phyloP scores from a whole-genome alignment of 1,140 invertebrate species.

The Lordiphosa clarofinis region DNA sequence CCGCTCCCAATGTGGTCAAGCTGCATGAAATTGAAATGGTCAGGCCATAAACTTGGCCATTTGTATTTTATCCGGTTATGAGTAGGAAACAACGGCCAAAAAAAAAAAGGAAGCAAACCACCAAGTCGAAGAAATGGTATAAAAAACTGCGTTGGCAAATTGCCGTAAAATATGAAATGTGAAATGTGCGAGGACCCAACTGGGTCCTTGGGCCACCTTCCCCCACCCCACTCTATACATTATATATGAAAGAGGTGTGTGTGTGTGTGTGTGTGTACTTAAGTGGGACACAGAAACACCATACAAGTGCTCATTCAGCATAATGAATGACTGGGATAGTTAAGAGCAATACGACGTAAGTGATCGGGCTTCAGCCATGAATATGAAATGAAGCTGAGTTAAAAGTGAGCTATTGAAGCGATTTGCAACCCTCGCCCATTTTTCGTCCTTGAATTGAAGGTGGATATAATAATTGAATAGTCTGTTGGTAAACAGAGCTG shows the following conservation, averaged over 20 bases:
- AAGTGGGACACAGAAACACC: constrained; percentile 28
- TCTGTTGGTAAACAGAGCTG: too few relatives aligned
- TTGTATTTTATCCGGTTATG: constrained; percentile 59
- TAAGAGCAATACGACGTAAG: background rate
- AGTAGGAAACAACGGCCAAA: constrained; percentile 31
- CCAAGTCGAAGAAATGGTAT: constrained; percentile 36
- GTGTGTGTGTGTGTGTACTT: constrained; percentile 21
- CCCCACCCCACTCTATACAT: too few relatives aligned
- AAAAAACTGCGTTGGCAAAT: constrained; percentile 25
- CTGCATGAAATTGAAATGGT: constrained; percentile 74
- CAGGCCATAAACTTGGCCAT: constrained; percentile 71
- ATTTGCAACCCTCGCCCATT: too few relatives aligned
- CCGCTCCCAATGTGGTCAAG: constrained; percentile 50
- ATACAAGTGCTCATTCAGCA: constrained; percentile 24
- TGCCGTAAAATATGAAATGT: constrained; percentile 37
- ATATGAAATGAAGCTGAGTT: too few relatives aligned
- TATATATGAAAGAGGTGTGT: background rate
- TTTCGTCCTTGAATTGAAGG: too few relatives aligned
- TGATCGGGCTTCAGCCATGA: too few relatives aligned
- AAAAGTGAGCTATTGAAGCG: too few relatives aligned
- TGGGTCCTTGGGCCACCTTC: too few relatives aligned
- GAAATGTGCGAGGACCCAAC: too few relatives aligned
- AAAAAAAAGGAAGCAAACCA: constrained; percentile 8
- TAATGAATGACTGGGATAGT: constrained; percentile 3
- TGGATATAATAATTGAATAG: too few relatives aligned